phyloP scores from a whole-genome alignment of 2,888 invertebrate species.

The Epirrhoe tristata region DNA sequence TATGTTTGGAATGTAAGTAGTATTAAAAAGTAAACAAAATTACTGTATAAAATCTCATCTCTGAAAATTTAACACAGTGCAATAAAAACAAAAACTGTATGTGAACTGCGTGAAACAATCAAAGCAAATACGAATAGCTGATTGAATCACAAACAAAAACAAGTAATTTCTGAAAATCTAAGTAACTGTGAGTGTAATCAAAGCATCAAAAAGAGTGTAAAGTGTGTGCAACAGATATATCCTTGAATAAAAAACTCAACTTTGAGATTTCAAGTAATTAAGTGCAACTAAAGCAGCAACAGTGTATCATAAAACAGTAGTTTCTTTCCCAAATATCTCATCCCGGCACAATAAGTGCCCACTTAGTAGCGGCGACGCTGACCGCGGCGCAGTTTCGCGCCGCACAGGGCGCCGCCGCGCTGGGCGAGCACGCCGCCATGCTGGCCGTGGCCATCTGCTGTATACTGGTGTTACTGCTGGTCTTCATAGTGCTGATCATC shows the following conservation, averaged over 20 bases:
- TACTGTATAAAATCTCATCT: not conserved
- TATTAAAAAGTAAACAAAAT: not conserved
- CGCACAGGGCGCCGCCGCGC: constrained; percentile 74
- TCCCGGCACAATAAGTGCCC: constrained; percentile 61
- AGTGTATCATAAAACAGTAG: not conserved
- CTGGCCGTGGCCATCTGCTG: constrained; percentile 94
- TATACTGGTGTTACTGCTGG: constrained; percentile 91
- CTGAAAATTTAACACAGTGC: too few species aligned
- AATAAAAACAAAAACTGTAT: too few species aligned
- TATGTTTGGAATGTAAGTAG: not conserved
- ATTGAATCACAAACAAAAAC: too few species aligned
- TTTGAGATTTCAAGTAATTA: not conserved
- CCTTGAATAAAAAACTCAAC: not conserved
- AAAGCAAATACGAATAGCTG: too few species aligned
- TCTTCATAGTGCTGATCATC: constrained; percentile 93
- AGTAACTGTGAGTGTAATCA: too few species aligned
- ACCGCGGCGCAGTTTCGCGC: constrained; percentile 67
- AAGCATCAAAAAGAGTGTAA: too few species aligned
- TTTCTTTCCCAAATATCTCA: not conserved
- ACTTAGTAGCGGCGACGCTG: constrained; percentile 66
- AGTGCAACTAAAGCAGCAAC: not conserved
- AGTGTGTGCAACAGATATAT: not conserved
- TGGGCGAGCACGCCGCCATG: constrained; percentile 88
- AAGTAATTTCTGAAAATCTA: too few species aligned
- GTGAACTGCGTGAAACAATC: too few species aligned